Evolutionary conservation across 1,140 invertebrate genomes (phyloP), one percentile per base, ranked within the genome.

Genomic region (Drosophila murphyi): DNA sequence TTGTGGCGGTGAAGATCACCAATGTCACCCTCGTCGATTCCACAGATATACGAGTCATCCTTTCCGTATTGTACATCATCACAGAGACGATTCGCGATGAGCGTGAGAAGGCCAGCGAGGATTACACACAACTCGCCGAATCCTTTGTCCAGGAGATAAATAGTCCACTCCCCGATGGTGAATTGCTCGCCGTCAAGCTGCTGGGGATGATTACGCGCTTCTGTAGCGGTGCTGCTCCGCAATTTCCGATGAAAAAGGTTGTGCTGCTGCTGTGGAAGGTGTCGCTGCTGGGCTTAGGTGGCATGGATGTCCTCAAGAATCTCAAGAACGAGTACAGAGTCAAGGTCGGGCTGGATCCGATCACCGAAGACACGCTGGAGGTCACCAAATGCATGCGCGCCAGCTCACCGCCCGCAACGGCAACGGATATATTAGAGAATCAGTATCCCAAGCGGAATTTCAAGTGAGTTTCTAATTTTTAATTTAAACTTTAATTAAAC

Each of bases 171-270:
- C 95, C 95, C 48, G 97, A 98, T 85, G 97, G 98, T 77, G 97
- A 98, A 91, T 93, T 98, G 55, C 93, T 99, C 8, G 95, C 96
- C 8, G 95, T 99, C 3, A 98, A 98, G 88, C 93, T 99, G 63
- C 94, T 99, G 51, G 95, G 96, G 73, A 98, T 99, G 98, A 97
- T 99, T 5, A 98, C 97, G 20, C 95, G 96, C 77, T 98, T 99
- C 91, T 99, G 98, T 93, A 98, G 97, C 88, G 98, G 98, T 0
- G 96, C 96, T 45, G 97, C 97, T 7, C 97, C 98, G 50, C 97
- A 99, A 94, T 99, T 98, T 94, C 98, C 98, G 10, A 99, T 99
- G 95, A 99, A 98, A 92, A 99, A 99, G 94, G 97, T 99, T 59
- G 93, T 99, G 32, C 93, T 99, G n/a, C 93, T 99, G 2, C 92